phyloP scores from a whole-genome alignment of 2,797 vertebrate genomes.

The Clarias pachynema region DNA sequence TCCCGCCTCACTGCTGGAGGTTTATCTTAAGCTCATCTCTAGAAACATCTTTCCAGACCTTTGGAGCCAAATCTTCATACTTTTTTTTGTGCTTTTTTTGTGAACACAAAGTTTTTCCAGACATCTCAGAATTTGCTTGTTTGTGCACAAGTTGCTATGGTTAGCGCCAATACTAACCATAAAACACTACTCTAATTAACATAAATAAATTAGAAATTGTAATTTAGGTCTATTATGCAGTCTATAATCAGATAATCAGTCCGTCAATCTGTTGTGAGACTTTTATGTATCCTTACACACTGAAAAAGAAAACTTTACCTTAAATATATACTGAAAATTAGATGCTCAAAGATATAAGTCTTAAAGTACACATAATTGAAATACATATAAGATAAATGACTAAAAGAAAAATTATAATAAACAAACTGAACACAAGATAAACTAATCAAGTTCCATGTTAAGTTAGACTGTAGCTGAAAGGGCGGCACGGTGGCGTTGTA shows the following conservation, averaged over 20 bases:
- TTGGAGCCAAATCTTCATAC: background rate
- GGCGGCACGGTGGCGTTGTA: too few species aligned
- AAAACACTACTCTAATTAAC: background rate
- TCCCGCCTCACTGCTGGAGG: background rate
- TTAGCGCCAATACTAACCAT: background rate
- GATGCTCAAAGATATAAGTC: background rate
- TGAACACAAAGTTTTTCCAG: background rate
- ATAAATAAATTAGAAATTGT: background rate
- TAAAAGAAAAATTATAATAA: background rate
- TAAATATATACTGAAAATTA: background rate
- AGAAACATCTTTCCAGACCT: background rate
- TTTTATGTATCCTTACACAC: background rate
- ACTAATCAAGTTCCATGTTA: background rate
- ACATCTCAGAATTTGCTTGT: background rate
- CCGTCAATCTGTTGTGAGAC: too few species aligned
- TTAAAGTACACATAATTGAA: background rate
- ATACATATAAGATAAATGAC: background rate
- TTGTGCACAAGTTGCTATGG: too few species aligned
- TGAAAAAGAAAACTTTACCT: background rate
- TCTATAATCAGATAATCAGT: background rate
- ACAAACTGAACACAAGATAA: background rate
- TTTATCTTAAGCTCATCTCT: background rate
- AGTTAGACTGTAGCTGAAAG: background rate
- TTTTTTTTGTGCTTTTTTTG: background rate
- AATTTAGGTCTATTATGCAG: background rate